Evolutionary conservation across 2,113 vertebrate genomes (phyloP).

Genomic region (Amphiprion percula): DNA sequence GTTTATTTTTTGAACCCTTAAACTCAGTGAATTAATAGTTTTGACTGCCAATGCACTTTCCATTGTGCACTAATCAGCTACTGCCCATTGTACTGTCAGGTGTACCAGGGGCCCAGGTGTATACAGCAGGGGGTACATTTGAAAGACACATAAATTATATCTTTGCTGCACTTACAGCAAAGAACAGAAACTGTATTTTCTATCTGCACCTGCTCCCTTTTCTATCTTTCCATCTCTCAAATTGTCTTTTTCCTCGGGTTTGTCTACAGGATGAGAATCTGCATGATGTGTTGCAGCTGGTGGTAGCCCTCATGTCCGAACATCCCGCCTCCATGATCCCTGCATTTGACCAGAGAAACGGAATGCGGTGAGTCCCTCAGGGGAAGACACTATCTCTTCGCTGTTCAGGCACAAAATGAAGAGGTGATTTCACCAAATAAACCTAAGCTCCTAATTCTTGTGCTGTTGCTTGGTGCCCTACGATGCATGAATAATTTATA

Average conservation of each 20-base stretch:
- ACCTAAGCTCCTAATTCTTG: conserved; percentile 20
- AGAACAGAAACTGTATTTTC: conserved; percentile 6
- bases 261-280: conserved; percentile 94
- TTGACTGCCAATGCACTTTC: neutral
- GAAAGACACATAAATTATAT: neutral
- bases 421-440: conserved; percentile 53
- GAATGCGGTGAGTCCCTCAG: conserved; percentile 90
- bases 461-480: conserved; percentile 16
- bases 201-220: neutral
- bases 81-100: neutral
- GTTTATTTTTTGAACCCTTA: neutral
- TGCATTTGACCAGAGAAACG: conserved; percentile 97
- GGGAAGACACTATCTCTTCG: conserved; percentile 14
- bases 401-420: conserved; percentile 48
- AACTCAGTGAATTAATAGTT: conserved; percentile 18
- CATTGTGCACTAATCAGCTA: neutral
- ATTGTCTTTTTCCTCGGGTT: conserved; percentile 9
- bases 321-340: conserved; percentile 98
- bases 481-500: conserved; percentile 70
- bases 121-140: conserved; percentile 20
- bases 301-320: conserved; percentile 98
- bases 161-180: conserved; percentile 8
- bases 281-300: conserved; percentile 95
- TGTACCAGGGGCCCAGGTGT: neutral
- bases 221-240: neutral